Evolutionary conservation across 1,140 invertebrate species (phyloP), one percentile per base, ranked within the genome.

Genomic region (Schlechtendalia chinensis): DNA sequence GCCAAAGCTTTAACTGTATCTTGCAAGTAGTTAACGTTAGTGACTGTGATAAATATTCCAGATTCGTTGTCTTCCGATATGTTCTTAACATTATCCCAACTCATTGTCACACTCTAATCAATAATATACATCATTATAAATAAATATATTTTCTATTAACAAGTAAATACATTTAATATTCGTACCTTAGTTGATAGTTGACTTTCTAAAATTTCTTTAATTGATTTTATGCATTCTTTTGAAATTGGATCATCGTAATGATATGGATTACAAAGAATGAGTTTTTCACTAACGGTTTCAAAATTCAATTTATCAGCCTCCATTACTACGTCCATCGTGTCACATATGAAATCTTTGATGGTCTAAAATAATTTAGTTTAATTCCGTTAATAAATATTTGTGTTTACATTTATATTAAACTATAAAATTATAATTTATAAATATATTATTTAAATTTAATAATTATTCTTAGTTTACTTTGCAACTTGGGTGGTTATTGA

Each of bases 251-350:
- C 69, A 1, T 72, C 10, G 5, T 72, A 72, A 54, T 72, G 47
- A 3, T 72, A 72, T 14, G 47, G 69, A n/a, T 17, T 72, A n/a
- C 69, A 54, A 19, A 72, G 0, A 72, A 72, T 72, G 6, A 72
- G 50, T 72, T 32, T 72, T n/a, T n/a, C n/a, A 29, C 24, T 19
- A n/a, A 4, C 12, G 4, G 47, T 54, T 8, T 54, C 17, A 0
- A 54, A 14, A 54, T 54, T 22, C 5, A 72, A 72, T 32, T n/a
- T 29, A 32, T 72, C 27, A 53, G 1, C 0, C 1, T 72, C 69
- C 19, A 72, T 19, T n/a, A 72, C 54, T n/a, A 75, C 39, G 22
- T 59, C n/a, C 27, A 75, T 45, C 5, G 72, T 39, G 29, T 59
- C 22, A 4, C 11, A 0, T 16, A 75, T 12, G 22, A 75, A 75